These are phyloP conservation scores for Brachyopa scutellaris DNA, from an alignment of 2,888 invertebrate genomes.

Conservation along the genomic window DNA sequence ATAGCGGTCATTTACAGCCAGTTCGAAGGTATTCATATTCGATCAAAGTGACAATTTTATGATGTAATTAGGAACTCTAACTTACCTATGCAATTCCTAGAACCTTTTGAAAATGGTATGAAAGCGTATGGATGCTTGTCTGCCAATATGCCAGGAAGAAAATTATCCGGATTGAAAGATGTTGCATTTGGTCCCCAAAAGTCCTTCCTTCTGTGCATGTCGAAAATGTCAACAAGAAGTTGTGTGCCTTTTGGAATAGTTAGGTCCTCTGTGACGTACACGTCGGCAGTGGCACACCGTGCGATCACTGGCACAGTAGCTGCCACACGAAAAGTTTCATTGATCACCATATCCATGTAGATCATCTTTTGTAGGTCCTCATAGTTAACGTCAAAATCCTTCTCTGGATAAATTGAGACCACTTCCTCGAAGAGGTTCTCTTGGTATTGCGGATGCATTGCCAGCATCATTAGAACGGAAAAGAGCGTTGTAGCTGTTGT, in stretches of 20 bases:
- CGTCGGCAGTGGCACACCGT: slow-evolving; percentile 65
- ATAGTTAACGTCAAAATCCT: slow-evolving; percentile 67
- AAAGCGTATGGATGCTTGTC: slow-evolving; percentile 74
- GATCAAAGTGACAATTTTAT: too few relatives aligned
- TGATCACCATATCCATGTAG: slow-evolving; percentile 74
- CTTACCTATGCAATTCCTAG: slow-evolving; percentile 75
- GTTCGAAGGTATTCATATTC: too few relatives aligned
- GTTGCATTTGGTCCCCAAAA: slow-evolving; percentile 75
- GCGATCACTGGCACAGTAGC: slow-evolving; percentile 74
- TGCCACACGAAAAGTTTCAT: slow-evolving; percentile 75
- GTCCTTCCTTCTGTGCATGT: slow-evolving; percentile 73
- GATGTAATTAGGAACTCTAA: too few relatives aligned
- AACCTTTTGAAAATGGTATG: slow-evolving; percentile 76
- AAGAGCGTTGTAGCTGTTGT: slow-evolving; percentile 74
- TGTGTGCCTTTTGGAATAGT: slow-evolving; percentile 67
- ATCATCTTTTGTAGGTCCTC: slow-evolving; percentile 72
- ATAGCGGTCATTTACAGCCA: too few relatives aligned
- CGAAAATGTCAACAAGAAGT: slow-evolving; percentile 62
- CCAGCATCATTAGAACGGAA: slow-evolving; percentile 76
- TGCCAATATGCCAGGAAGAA: slow-evolving; percentile 72
- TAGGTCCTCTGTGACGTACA: slow-evolving; percentile 59
- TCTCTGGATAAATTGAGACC: slow-evolving; percentile 73
- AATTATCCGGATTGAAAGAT: slow-evolving; percentile 74
- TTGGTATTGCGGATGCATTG: slow-evolving; percentile 74
- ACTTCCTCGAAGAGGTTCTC: slow-evolving; percentile 75